A percentile compares a stretch with the other conserved stretches of the same genome.
Evolutionary conservation across 2,113 vertebrate species (phyloP).

Genomic region (Eudyptes chrysolophus): DNA sequence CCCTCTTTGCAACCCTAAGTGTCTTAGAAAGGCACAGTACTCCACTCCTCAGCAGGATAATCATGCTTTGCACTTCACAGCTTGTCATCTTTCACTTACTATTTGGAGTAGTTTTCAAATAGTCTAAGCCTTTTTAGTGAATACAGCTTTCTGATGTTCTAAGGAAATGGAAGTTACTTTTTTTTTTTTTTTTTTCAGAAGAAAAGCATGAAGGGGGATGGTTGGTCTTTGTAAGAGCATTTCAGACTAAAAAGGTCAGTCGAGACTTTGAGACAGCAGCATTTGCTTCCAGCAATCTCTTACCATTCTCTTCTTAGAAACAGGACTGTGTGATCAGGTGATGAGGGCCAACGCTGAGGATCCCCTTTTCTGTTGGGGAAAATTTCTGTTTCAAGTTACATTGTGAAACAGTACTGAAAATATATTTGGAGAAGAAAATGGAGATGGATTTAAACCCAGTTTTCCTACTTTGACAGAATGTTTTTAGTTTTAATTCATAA

Average conservation of each 20-base stretch:
- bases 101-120: neutral
- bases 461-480: neutral
- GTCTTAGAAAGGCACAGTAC: neutral
- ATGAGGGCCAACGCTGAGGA: neutral
- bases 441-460: neutral
- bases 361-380: neutral
- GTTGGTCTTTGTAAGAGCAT: neutral
- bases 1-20: neutral
- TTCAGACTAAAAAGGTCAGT: neutral
- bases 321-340: neutral
- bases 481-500: neutral
- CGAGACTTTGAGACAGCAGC: neutral
- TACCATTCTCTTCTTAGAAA: neutral
- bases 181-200: neutral
- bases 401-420: neutral
- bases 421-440: neutral
- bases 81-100: neutral
- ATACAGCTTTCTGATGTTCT: neutral
- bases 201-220: neutral
- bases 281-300: neutral
- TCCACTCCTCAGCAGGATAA: neutral
- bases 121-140: neutral
- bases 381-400: neutral
- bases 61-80: neutral
- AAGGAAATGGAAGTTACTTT: neutral